phyloP scores from a whole-genome alignment of 2,797 vertebrate genomes.

The Gallirallus australis region DNA sequence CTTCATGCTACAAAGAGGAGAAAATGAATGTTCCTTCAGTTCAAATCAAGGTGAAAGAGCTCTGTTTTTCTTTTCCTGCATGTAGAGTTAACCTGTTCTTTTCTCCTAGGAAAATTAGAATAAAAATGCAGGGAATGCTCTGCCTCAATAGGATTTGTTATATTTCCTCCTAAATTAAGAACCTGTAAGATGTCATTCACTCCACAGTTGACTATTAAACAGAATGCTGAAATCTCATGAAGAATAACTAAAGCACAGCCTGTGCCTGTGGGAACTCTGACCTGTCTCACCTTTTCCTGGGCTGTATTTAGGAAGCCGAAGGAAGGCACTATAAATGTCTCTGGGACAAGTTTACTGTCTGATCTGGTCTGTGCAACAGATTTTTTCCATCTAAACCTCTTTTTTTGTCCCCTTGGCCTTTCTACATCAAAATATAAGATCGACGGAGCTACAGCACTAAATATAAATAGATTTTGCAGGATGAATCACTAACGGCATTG shows the following conservation, averaged over 20 bases:
- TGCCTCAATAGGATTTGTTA: neutral
- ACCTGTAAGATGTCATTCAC: neutral
- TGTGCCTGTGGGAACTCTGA: neutral
- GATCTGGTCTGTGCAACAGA: neutral
- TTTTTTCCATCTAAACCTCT: neutral
- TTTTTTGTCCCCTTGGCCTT: neutral
- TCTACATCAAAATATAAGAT: neutral
- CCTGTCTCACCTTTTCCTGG: neutral
- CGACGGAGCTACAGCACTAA: rapidly evolving
- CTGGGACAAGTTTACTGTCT: neutral
- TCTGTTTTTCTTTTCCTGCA: neutral
- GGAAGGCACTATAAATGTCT: neutral
- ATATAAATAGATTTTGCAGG: neutral
- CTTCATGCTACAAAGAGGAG: neutral
- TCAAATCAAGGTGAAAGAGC: neutral
- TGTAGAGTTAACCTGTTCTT: neutral
- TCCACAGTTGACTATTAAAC: neutral
- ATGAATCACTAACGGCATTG: neutral
- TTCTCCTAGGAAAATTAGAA: neutral
- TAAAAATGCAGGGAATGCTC: neutral
- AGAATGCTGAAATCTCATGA: neutral
- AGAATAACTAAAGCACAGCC: neutral
- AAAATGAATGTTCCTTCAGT: neutral
- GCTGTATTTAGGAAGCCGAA: neutral
- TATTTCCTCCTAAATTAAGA: neutral